phyloP scores from a whole-genome alignment of 2,888 invertebrate species.

The Coremacera marginata region DNA sequence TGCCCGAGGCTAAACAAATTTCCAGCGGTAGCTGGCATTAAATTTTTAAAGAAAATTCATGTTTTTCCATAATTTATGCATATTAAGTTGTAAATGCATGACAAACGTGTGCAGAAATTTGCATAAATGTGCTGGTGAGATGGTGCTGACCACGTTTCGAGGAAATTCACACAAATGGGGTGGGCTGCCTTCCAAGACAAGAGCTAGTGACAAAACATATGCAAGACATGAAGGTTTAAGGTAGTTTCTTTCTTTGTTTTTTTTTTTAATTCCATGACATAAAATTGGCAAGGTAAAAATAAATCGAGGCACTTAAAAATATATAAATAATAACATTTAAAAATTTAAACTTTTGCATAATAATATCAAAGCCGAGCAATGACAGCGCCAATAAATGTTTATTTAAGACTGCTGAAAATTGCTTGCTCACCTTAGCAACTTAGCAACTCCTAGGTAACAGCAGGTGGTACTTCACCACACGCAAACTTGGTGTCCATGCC shows the following conservation, averaged over 20 bases:
- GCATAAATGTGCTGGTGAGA: conserved; percentile 4
- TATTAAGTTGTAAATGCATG: conserved; percentile 37
- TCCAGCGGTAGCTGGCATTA: neutral
- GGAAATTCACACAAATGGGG: neutral
- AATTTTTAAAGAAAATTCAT: conserved; percentile 3
- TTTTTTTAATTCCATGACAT: no score
- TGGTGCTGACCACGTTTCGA: neutral
- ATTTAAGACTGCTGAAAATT: no score
- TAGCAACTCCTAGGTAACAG: neutral
- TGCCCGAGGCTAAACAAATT: conserved; percentile 20
- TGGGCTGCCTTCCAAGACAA: neutral
- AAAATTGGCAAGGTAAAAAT: no score
- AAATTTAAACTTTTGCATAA: no score
- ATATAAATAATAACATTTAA: no score
- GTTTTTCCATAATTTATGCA: conserved; percentile 32
- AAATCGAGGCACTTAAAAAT: no score
- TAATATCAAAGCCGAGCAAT: no score
- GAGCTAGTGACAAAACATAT: conserved; percentile 48
- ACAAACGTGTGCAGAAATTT: conserved; percentile 21
- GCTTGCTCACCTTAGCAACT: no score
- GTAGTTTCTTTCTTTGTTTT: neutral
- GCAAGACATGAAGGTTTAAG: conserved; percentile 38
- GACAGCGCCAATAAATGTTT: no score
- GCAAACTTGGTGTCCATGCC: no score
- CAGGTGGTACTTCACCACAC: neutral